Conservation (phyloP, 2,113 vertebrate genomes). For the Lycocorax pyrrhopterus region DNA sequence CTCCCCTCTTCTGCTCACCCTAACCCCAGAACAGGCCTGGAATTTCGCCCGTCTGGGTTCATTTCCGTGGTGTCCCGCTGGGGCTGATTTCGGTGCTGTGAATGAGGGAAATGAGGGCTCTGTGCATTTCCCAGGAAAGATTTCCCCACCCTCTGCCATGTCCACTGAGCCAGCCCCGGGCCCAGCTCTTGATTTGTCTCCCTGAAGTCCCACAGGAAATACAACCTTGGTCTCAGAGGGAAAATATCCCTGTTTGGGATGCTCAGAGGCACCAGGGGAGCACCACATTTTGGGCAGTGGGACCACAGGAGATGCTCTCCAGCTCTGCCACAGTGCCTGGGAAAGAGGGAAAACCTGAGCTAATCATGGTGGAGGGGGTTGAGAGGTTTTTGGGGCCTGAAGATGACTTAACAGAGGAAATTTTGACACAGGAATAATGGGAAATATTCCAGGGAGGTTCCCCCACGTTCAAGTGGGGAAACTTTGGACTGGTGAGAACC, state of each 20-base stretch:
- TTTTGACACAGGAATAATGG: not conserved
- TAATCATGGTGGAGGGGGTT: not conserved
- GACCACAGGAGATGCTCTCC: not conserved
- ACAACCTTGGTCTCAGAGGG: not conserved
- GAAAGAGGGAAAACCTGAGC: not conserved
- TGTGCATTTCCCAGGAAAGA: not conserved
- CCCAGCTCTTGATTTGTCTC: not conserved
- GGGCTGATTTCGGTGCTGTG: not conserved
- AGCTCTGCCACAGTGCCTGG: not conserved
- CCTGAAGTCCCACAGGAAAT: not conserved
- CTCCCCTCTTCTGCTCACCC: not conserved
- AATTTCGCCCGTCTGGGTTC: not conserved
- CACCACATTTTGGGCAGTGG: not conserved
- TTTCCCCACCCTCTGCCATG: not conserved
- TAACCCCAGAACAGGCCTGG: not conserved
- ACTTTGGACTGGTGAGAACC: not conserved
- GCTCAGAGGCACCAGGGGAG: not conserved
- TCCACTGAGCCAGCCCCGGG: not conserved
- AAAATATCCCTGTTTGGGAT: not conserved
- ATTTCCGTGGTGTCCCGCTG: not conserved
- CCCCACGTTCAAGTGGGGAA: not conserved
- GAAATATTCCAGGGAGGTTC: not conserved
- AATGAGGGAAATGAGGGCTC: not conserved
- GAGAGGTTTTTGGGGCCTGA: fast-evolving
- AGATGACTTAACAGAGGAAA: not conserved